phyloP scores from a whole-genome alignment of 37 sponge, comb jelly and placozoan species.

The Crambe crambe region DNA sequence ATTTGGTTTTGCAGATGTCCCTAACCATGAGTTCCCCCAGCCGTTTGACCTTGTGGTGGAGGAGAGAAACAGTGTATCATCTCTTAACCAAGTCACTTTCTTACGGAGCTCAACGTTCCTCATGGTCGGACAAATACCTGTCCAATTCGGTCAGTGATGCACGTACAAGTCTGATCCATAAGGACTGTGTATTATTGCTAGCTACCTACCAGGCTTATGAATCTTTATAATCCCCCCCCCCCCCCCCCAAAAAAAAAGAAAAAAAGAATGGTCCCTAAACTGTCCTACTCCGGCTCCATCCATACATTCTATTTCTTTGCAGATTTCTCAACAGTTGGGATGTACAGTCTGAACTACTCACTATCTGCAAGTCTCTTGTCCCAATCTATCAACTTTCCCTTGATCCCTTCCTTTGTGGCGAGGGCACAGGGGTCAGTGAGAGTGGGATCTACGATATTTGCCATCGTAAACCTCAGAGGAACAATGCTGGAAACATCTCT shows the following conservation, averaged over 20 bases:
- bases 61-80: constrained; percentile 11
- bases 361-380: constrained; percentile 40
- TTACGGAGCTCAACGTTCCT: constrained; percentile 47
- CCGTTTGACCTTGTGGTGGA: constrained; percentile 36
- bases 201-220: too few species aligned
- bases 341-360: constrained; percentile 47
- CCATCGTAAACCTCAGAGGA: constrained; percentile 47
- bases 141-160: constrained; percentile 55
- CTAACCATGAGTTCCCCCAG: constrained; percentile 75
- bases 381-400: constrained; percentile 2
- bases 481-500: constrained; percentile 46
- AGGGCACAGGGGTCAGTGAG: constrained; percentile 43
- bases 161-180: neutral
- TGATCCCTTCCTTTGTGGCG: constrained; percentile 27
- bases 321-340: constrained; percentile 62
- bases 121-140: constrained; percentile 71
- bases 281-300: neutral
- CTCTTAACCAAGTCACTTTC: constrained; percentile 18
- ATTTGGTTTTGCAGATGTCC: constrained; percentile 23
- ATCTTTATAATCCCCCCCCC: too few species aligned
- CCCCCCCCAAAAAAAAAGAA: too few species aligned
- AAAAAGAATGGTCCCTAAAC: neutral
- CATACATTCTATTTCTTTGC: neutral
- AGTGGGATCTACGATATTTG: constrained; percentile 45
- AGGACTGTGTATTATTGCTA: neutral